A percentile compares a stretch with the other conserved stretches of the same genome.
Evolutionary conservation across 1,140 invertebrate genomes (phyloP).

Genomic region (Sitophilus oryzae): DNA sequence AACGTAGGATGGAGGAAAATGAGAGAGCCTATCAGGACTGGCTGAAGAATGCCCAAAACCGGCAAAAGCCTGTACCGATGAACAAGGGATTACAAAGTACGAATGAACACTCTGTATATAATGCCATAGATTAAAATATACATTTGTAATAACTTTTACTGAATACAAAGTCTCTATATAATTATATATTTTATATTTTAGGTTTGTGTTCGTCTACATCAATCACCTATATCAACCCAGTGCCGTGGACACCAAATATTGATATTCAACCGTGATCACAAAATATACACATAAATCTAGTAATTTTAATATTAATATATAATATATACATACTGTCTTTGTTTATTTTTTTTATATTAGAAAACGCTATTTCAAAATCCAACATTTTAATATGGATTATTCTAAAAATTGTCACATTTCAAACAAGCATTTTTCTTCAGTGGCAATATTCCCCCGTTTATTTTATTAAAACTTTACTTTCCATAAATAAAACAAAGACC

Average conservation of each 20-base stretch:
- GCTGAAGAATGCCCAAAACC: constrained; percentile 49
- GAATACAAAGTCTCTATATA: neutral
- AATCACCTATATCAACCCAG: constrained; percentile 52
- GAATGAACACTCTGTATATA: constrained; percentile 5
- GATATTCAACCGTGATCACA: constrained; percentile 16
- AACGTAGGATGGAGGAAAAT: constrained; percentile 43
- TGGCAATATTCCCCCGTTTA: too few species aligned
- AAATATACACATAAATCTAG: neutral
- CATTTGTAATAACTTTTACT: neutral
- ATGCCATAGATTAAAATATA: neutral
- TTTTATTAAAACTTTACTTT: too few species aligned
- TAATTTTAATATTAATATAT: constrained; percentile 1
- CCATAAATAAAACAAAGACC: too few species aligned
- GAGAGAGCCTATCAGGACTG: constrained; percentile 50
- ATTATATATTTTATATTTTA: constrained; percentile 32
- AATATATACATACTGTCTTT: too few species aligned
- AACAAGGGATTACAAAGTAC: constrained; percentile 52
- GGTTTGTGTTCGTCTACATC: constrained; percentile 52
- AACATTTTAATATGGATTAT: too few species aligned
- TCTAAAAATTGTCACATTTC: too few species aligned
- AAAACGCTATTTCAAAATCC: too few species aligned
- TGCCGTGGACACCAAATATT: constrained; percentile 46
- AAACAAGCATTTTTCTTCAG: too few species aligned
- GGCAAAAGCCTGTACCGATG: constrained; percentile 50
- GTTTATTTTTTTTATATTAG: too few species aligned